Evolutionary conservation across 2,888 invertebrate species (phyloP).

Genomic region (Idaea straminata): DNA sequence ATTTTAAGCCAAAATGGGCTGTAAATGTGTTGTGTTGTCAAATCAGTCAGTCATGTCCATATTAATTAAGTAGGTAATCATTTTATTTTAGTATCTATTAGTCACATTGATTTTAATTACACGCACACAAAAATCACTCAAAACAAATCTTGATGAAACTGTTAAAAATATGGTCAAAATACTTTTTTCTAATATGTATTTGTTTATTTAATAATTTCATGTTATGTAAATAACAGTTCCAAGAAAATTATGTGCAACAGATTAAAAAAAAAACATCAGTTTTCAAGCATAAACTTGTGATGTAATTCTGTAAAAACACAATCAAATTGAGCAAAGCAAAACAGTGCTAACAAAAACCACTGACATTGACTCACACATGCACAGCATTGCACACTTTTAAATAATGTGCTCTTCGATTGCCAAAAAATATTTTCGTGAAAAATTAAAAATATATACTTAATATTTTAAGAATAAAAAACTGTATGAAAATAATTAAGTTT

Average conservation of each 20-base stretch:
- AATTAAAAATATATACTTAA: too few relatives aligned
- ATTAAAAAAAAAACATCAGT: slow-evolving; percentile 8
- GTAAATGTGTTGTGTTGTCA: background rate
- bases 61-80: background rate
- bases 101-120: slow-evolving; percentile 9
- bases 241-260: slow-evolving; percentile 12
- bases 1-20: too few relatives aligned
- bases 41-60: background rate
- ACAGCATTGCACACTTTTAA: slow-evolving; percentile 22
- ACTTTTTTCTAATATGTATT: too few relatives aligned
- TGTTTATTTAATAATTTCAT: background rate
- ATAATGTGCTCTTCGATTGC: background rate
- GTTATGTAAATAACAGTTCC: background rate
- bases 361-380: slow-evolving; percentile 55
- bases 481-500: too few relatives aligned
- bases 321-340: slow-evolving; percentile 52
- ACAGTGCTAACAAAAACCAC: slow-evolving; percentile 54
- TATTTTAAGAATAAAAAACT: too few relatives aligned
- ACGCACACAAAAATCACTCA: slow-evolving; percentile 16
- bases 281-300: slow-evolving; percentile 8
- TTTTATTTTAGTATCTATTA: slow-evolving; percentile 6
- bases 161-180: background rate
- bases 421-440: background rate
- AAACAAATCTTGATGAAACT: background rate
- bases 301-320: slow-evolving; percentile 13